Conservation (phyloP, 2,797 vertebrate species). For the Gambusia yucatana region DNA sequence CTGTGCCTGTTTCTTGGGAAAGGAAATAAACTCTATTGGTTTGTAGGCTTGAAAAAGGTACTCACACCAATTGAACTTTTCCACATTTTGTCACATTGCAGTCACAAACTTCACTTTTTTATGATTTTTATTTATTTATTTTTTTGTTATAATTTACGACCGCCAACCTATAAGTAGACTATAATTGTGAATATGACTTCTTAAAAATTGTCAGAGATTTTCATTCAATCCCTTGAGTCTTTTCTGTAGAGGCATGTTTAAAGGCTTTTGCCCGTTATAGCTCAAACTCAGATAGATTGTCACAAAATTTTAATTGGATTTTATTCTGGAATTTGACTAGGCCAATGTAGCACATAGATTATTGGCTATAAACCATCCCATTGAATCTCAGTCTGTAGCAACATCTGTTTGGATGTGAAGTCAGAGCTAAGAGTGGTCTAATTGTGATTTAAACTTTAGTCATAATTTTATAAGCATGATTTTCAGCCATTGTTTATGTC, state of each 20-base stretch:
- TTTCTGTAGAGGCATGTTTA: neutral
- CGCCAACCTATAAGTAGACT: too few species aligned
- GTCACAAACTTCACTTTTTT: neutral
- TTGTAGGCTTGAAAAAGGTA: neutral
- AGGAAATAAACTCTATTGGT: neutral
- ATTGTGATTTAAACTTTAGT: too few species aligned
- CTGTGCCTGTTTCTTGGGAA: neutral
- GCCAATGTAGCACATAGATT: neutral
- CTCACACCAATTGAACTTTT: neutral
- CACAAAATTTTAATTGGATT: neutral
- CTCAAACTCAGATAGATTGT: neutral
- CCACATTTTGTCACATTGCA: neutral
- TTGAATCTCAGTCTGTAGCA: neutral
- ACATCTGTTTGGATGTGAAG: too few species aligned
- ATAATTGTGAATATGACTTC: neutral
- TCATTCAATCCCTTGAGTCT: neutral
- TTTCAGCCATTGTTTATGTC: too few species aligned
- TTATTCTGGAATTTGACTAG: neutral
- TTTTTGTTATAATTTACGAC: neutral
- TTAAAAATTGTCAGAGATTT: neutral
- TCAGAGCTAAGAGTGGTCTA: too few species aligned
- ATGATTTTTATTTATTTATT: neutral
- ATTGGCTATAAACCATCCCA: neutral
- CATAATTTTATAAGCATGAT: too few species aligned
- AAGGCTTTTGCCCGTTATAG: neutral